Base-by-base conservation (phyloP, 2,113 vertebrate genomes). In the Dascyllus trimaculatus region DNA sequence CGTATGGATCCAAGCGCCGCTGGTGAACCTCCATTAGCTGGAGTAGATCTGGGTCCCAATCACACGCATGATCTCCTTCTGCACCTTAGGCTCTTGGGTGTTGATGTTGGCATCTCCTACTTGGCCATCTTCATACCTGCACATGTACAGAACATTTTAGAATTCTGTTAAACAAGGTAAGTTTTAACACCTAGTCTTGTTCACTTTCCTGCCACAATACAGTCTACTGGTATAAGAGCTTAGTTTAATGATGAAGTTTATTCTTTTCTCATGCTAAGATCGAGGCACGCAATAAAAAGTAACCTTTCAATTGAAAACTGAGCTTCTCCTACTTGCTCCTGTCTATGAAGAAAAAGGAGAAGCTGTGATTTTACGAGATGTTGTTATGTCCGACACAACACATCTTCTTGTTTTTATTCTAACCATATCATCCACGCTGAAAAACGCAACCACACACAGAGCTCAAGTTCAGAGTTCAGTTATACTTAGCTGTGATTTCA, bases 31-130 rank as follows among this genome's bases (percentile, higher is more conserved):
- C 95, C 78, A 92, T 92, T 91, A 99, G 95, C 97, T 97, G 86
- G 97, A 97, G 95, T 98, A 98, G 92, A 98, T 97, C 96, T 99
- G 97, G 94, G 97, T 98, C 90, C 98, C 98, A 38, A 99, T 98
- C 93, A 99, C 97, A 78, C 98, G 97, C 98, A 99, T 99, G 91
- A 99, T 99, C 93, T 99, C 98, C 94, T 99, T 99, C 94, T 99
- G 98, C 84, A 99, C 98, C 93, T 99, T 99, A 84, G 98, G 98
- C 95, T 99, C 98, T 96, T 99, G 98, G 95, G 98, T 99, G 95
- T 99, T 99, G 92, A 99, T 99, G 93, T 99, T 99, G 85, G 98
- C 98, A 2, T 99, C 98, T 92, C 98, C 98, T 84, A 99, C 98
- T 91, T 99, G 98, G 71, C 98, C 98, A 9, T 99, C 98, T 89